Evolutionary conservation across 1,140 invertebrate genomes (phyloP), one percentile per base, ranked within the genome.

Genomic region (Bombus sibiricus): DNA sequence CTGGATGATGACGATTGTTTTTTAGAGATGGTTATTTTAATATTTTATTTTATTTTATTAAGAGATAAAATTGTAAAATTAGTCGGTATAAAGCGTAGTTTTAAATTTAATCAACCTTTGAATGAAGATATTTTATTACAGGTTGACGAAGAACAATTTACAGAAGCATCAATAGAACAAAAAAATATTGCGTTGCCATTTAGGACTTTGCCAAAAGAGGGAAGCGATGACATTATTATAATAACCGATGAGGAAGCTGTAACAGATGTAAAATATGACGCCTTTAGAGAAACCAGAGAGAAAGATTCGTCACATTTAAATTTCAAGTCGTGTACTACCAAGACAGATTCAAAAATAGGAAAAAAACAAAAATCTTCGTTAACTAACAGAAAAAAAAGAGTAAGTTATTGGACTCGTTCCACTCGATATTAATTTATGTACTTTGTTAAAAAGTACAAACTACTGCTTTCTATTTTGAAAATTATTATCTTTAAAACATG

Each of bases 1-100:
- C 12, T 74, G 0, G 75, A 90, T 86, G 73, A 87, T 39, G 90
- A 88, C 47, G 90, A 91, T 59, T 87, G 72, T 28, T 81, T 89
- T 1, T 81, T 92, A 32, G 76, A 86, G 83, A 91, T 88, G 88
- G 82, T 89, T 43, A 66, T 39, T 64, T 74, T 43, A 68, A 59
- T 69, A 9, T 10, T 59, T 53, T 68, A 25, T 10, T 59, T 53
- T 68, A 25, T 39, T 43, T 34, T 34, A 18, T 53, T 28, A n/a
- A 47, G 12, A 39, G 1, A 62, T 64, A n/a, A n/a, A n/a, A 53
- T 64, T 62, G 8, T 32, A 41, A 66, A 15, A 39, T 75, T 75
- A 75, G 13, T 28, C 57, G 22, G 18, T 76, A 39, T 28, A n/a
- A 28, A 32, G 22, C 59, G 9, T 12, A 66, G 12, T 37, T 39